Conservation (phyloP, 2,113 vertebrate species). For the Thymallus thymallus region DNA sequence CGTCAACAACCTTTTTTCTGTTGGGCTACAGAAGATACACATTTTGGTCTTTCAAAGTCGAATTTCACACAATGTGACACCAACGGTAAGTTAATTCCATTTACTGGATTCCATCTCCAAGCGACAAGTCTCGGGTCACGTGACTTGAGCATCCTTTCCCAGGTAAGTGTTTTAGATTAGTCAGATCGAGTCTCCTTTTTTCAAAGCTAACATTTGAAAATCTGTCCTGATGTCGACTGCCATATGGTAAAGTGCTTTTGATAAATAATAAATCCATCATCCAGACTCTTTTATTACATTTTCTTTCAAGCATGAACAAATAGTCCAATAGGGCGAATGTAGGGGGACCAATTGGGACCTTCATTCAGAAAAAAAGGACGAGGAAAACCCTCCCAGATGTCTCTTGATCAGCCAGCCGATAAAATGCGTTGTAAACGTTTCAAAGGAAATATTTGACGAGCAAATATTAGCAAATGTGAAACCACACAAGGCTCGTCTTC, state of each 20-base stretch:
- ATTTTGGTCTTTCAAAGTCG: not conserved
- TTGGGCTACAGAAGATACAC: too few relatives aligned
- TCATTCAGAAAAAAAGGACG: slow-evolving; percentile 68
- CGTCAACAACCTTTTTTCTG: too few relatives aligned
- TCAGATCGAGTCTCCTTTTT: slow-evolving; percentile 62
- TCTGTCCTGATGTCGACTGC: slow-evolving; percentile 70
- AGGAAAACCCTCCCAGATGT: slow-evolving; percentile 82
- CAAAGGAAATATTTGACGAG: slow-evolving; percentile 89
- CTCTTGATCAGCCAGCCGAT: slow-evolving; percentile 74
- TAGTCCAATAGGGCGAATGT: slow-evolving; percentile 57
- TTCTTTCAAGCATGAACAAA: slow-evolving; percentile 81
- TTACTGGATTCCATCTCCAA: not conserved
- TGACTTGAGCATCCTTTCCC: slow-evolving; percentile 69
- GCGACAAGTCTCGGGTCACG: slow-evolving; percentile 49
- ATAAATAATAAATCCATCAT: slow-evolving; percentile 80
- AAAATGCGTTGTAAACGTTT: slow-evolving; percentile 85
- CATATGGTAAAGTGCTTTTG: slow-evolving; percentile 84
- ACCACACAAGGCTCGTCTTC: slow-evolving; percentile 77
- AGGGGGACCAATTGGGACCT: slow-evolving; percentile 66
- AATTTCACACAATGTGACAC: not conserved
- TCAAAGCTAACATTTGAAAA: slow-evolving; percentile 82
- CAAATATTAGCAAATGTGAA: slow-evolving; percentile 86
- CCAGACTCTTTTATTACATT: slow-evolving; percentile 79
- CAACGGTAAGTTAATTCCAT: not conserved
- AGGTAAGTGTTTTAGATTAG: slow-evolving; percentile 53